Evolutionary conservation across 2,797 vertebrate genomes (phyloP).

Genomic region (Trachurus trachurus): DNA sequence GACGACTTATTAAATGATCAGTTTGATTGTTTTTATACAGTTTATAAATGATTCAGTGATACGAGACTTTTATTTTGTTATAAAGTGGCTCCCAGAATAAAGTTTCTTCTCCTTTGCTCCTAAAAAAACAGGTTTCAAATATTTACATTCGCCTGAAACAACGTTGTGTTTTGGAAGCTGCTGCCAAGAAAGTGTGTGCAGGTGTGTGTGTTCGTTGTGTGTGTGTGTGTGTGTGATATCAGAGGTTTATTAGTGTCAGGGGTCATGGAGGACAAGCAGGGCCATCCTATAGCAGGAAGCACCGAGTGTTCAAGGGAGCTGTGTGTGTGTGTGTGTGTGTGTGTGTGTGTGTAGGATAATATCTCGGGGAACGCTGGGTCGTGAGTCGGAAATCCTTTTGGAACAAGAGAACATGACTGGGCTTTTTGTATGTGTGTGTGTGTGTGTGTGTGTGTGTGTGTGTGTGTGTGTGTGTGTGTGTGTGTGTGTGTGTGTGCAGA

Average conservation of each 20-base stretch:
- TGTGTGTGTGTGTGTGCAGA: not conserved
- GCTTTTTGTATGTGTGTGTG: conserved; percentile 30
- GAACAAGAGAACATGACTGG: conserved; percentile 48
- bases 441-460: conserved; percentile 32
- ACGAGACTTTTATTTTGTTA: too few species aligned
- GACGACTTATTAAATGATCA: too few species aligned
- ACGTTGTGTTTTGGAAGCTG: not conserved
- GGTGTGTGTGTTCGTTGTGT: conserved; percentile 20
- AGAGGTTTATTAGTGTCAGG: conserved; percentile 90
- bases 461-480: conserved; percentile 1
- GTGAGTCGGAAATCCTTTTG: conserved; percentile 69
- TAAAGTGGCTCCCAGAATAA: too few species aligned
- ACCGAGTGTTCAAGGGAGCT: conserved; percentile 70
- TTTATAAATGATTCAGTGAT: too few species aligned
- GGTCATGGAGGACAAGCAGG: conserved; percentile 89
- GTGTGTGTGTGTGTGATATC: conserved; percentile 67
- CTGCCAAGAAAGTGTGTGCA: conserved; percentile 6
- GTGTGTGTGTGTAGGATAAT: conserved; percentile 44
- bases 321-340: conserved; percentile 32
- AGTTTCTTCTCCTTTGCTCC: too few species aligned
- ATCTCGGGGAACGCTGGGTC: conserved; percentile 39
- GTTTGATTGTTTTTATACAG: too few species aligned
- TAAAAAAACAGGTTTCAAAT: too few species aligned
- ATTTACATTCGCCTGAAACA: too few species aligned
- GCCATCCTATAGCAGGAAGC: conserved; percentile 93